Base-by-base conservation (phyloP, 2,113 vertebrate genomes). In the Nicator chloris region DNA sequence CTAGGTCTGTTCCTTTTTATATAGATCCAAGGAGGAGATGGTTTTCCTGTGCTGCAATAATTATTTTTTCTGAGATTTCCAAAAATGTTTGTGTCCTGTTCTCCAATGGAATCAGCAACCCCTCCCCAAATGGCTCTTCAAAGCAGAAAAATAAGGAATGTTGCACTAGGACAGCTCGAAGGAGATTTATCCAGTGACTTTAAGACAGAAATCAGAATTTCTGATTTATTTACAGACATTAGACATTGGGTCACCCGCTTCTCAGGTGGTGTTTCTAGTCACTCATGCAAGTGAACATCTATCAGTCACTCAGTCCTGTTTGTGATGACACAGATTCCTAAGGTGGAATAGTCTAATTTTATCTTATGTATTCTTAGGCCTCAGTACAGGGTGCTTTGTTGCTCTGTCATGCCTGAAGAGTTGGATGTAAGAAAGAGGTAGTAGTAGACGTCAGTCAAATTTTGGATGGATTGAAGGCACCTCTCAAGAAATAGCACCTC, bases 121-220 rank as follows among this genome's bases (percentile, higher is more conserved):
- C 1, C 27, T 9, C 2, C 11, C 7, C 5, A 26, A 79, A 45
- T 11, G 2, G 1, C 12, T 21, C 33, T 75, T n/a, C 18, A 61
- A 88, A 54, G 3, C 13, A 47, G 51, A 13, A 66, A 64, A 79
- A 40, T 5, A 44, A 28, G 3, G 7, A 39, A 18, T 21, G 10
- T 37, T 76, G 18, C 11, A 31, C 24, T 69, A 68, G 4, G 10
- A 10, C 28, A 86, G 2, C 5, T 77, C 23, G 61, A 61, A 70
- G 28, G 40, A 76, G 23, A 42, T 92, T 87, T 78, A 71, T 47
- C 51, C 23, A 47, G 26, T 26, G 16, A 12, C 7, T 75, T 49
- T 64, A 47, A 44, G 70, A 68, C 19, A 37, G 37, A 73, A 60
- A 84, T 71, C 47, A 71, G 40, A 95, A 83, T 7, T 2, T 56